Evolutionary conservation across 1,140 invertebrate genomes (phyloP).

Genomic region (Bombus consobrinus): DNA sequence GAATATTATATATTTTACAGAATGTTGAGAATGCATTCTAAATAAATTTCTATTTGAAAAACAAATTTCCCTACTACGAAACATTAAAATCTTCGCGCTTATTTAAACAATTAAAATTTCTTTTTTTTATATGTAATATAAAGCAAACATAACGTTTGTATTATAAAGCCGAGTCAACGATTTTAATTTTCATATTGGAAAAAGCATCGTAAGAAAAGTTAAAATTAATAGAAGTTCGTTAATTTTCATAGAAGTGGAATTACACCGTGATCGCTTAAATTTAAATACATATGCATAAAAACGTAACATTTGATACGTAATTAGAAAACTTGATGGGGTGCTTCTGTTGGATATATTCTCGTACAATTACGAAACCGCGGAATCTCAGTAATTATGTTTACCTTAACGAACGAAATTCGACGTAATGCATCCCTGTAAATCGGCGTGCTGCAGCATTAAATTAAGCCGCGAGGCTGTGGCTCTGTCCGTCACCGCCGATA

Average conservation of each 20-base stretch:
- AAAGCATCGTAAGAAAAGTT: neutral
- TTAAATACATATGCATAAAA: conserved; percentile 24
- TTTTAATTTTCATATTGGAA: too few relatives aligned
- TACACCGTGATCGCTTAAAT: neutral
- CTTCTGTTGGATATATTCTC: conserved; percentile 40
- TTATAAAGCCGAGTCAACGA: too few relatives aligned
- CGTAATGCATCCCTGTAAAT: conserved; percentile 31
- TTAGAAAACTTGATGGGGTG: conserved; percentile 37
- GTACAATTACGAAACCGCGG: conserved; percentile 49
- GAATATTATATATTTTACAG: too few relatives aligned
- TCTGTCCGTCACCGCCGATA: conserved; percentile 4
- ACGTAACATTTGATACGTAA: conserved; percentile 40
- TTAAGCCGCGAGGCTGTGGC: conserved; percentile 37
- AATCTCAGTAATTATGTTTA: conserved; percentile 44
- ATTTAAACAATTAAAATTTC: too few relatives aligned
- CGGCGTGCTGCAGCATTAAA: conserved; percentile 26
- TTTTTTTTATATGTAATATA: too few relatives aligned
- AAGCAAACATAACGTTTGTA: too few relatives aligned
- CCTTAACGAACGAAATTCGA: conserved; percentile 42
- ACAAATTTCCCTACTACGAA: too few relatives aligned
- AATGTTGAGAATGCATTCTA: too few relatives aligned
- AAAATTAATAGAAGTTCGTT: neutral
- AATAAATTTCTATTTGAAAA: too few relatives aligned
- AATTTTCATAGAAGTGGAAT: neutral
- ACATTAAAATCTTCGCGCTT: too few relatives aligned